phyloP scores from a whole-genome alignment of 2,888 invertebrate species.

The Agrochola lota region DNA sequence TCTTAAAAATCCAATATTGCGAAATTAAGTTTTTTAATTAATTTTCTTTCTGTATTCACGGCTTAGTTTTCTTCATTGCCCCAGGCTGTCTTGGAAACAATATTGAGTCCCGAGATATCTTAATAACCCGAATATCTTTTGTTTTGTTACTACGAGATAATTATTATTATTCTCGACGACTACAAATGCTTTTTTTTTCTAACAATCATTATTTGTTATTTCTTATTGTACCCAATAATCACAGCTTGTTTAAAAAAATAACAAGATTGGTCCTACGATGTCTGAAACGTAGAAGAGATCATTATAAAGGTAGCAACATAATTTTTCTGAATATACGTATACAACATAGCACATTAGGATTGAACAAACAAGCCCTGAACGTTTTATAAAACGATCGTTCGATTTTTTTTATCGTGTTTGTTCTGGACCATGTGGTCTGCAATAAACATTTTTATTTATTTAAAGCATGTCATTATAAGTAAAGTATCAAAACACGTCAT shows the following conservation, averaged over 20 bases:
- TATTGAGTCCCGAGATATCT: slow-evolving; percentile 74
- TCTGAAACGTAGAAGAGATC: background rate
- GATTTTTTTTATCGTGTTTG: no score
- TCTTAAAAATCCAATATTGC: slow-evolving; percentile 81
- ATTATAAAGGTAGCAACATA: background rate
- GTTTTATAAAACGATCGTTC: no score
- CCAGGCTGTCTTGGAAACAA: slow-evolving; percentile 68
- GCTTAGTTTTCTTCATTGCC: slow-evolving; percentile 77
- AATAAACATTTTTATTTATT: no score
- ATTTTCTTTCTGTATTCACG: slow-evolving; percentile 81
- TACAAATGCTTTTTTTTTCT: background rate
- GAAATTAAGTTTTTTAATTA: slow-evolving; percentile 86
- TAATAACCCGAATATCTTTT: slow-evolving; percentile 71
- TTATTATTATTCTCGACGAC: background rate
- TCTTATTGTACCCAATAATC: background rate
- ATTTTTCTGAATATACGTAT: background rate
- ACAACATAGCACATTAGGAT: background rate
- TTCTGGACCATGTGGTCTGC: no score
- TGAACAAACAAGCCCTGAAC: background rate
- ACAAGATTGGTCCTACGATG: background rate
- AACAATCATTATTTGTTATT: background rate
- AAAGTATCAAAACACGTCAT: background rate
- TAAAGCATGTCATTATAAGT: background rate
- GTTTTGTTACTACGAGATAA: slow-evolving; percentile 62
- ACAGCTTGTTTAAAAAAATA: background rate